Conservation (phyloP, 2,113 vertebrate genomes). For the Syrrhaptes paradoxus region DNA sequence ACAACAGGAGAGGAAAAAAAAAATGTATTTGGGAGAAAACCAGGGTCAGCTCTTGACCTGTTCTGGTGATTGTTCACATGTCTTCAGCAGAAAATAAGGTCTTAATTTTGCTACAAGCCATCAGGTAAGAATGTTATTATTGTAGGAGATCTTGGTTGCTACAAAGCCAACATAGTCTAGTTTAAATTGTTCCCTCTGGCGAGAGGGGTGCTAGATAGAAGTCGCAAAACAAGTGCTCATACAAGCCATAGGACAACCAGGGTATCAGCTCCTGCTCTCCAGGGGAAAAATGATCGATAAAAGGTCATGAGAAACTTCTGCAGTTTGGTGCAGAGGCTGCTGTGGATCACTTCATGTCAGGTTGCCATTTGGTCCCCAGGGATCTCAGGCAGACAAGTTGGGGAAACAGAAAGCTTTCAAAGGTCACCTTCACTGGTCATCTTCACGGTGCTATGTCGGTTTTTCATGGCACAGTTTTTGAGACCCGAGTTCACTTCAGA, state of each 20-base stretch:
- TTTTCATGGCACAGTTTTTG: background rate
- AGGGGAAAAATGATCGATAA: background rate
- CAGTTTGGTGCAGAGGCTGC: background rate
- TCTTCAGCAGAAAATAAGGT: background rate
- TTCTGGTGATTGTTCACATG: background rate
- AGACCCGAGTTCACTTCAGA: background rate
- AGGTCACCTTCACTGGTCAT: background rate
- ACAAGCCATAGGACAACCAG: background rate
- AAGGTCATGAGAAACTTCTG: background rate
- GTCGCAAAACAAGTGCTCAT: background rate
- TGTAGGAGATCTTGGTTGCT: background rate
- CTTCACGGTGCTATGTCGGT: background rate
- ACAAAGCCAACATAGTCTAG: background rate
- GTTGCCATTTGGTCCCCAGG: background rate
- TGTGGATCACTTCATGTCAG: background rate
- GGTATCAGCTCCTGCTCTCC: background rate
- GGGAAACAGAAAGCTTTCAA: background rate
- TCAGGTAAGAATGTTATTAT: background rate
- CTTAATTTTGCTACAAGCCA: slow-evolving; percentile 11
- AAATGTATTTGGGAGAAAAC: background rate
- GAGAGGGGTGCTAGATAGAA: background rate
- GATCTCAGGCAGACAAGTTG: background rate
- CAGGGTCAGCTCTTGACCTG: background rate
- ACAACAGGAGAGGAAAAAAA: background rate
- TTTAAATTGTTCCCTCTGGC: background rate